Evolutionary conservation across 35 echinoderm and acorn worm genomes (phyloP).

Genomic region (Acanthaster planci): DNA sequence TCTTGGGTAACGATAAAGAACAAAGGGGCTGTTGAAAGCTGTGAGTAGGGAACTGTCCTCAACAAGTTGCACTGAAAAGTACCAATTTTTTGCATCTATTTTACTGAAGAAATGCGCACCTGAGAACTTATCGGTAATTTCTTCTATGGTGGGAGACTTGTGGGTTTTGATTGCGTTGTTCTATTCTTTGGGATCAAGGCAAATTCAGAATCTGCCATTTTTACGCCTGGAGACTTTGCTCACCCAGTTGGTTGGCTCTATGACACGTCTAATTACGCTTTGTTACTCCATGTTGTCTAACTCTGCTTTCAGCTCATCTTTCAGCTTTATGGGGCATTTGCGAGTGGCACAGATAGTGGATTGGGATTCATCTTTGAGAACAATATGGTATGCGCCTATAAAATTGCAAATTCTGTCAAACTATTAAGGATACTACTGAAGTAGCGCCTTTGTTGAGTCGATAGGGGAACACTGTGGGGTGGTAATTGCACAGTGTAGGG

Average conservation of each 20-base stretch:
- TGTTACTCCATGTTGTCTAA: neutral
- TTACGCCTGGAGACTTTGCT: neutral
- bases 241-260: neutral
- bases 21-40: constrained; percentile 33
- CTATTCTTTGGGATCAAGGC: constrained; percentile 51
- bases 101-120: constrained; percentile 17
- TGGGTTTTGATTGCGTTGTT: neutral
- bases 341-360: neutral
- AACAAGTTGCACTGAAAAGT: constrained; percentile 50
- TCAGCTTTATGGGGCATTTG: neutral
- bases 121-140: too few relatives aligned
- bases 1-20: neutral
- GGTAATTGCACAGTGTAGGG: constrained; percentile 3
- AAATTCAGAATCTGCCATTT: constrained; percentile 40
- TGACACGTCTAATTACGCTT: neutral
- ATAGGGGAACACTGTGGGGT: neutral
- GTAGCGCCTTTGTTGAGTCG: neutral
- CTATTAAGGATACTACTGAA: neutral
- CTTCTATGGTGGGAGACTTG: neutral
- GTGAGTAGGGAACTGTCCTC: neutral
- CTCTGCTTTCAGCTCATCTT: neutral
- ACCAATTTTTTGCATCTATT: constrained; percentile 71
- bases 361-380: too few relatives aligned
- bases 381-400: neutral
- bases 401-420: constrained; percentile 9